phyloP scores from a whole-genome alignment of 2,113 vertebrate genomes.

The Megaceryle maxima region DNA sequence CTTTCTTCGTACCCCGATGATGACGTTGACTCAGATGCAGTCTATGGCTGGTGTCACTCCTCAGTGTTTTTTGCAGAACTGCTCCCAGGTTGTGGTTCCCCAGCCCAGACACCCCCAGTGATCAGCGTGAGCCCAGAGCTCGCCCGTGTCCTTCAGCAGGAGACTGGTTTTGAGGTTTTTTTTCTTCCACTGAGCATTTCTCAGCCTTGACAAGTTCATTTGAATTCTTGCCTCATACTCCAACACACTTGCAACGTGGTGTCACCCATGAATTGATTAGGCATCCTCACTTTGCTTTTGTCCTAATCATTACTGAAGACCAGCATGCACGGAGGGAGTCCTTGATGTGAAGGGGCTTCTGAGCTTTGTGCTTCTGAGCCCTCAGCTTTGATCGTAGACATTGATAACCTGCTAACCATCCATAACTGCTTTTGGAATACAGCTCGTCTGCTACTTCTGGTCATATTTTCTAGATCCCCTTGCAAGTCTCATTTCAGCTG shows the following conservation, averaged over 20 bases:
- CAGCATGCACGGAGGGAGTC: not conserved
- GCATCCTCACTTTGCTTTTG: not conserved
- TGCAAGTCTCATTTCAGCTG: not conserved
- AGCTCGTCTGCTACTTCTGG: not conserved
- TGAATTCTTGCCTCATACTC: not conserved
- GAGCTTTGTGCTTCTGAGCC: not conserved
- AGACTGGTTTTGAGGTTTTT: not conserved
- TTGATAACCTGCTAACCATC: not conserved
- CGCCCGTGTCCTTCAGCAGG: not conserved
- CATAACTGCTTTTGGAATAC: not conserved
- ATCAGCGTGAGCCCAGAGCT: not conserved
- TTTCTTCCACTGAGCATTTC: not conserved
- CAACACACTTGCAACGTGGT: not conserved
- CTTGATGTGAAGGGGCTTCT: not conserved
- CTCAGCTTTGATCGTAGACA: not conserved
- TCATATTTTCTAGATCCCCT: not conserved
- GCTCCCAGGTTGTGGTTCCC: not conserved
- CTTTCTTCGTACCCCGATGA: not conserved
- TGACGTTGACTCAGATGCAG: not conserved
- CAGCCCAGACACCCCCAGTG: rapidly evolving
- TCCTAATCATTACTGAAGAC: not conserved
- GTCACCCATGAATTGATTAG: not conserved
- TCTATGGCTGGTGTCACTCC: not conserved
- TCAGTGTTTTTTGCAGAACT: not conserved
- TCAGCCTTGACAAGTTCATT: not conserved